Evolutionary conservation across 1,140 invertebrate genomes (phyloP).

Genomic region (Diprion similis): DNA sequence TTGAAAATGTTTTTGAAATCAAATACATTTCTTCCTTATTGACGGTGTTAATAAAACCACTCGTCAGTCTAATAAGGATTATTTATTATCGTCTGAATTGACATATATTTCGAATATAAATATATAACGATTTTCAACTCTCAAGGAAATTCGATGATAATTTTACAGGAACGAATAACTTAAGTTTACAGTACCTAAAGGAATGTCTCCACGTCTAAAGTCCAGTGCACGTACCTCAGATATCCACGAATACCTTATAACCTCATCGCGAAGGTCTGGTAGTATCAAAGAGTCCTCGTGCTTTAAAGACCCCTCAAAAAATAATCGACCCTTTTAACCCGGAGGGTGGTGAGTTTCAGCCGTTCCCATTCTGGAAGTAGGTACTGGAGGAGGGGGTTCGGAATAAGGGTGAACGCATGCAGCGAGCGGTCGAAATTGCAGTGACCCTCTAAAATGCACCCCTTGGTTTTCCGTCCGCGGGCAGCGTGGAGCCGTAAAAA

Average conservation of each 20-base stretch:
- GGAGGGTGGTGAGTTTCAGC: neutral
- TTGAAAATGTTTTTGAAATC: too few relatives aligned
- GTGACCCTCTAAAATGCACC: slow-evolving; percentile 7
- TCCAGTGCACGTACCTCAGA: neutral
- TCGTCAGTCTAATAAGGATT: too few relatives aligned
- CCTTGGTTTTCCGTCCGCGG: neutral
- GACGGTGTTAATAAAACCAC: too few relatives aligned
- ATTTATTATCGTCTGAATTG: too few relatives aligned
- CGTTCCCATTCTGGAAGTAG: neutral
- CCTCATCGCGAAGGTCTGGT: neutral
- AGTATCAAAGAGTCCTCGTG: neutral
- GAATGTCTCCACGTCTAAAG: too few relatives aligned
- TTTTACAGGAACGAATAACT: too few relatives aligned
- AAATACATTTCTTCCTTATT: too few relatives aligned
- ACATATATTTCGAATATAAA: too few relatives aligned
- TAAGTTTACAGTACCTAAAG: too few relatives aligned
- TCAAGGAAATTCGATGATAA: too few relatives aligned
- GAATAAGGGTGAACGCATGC: too few relatives aligned
- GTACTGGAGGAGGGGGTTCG: neutral
- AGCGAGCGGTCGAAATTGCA: neutral
- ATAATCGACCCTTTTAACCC: slow-evolving; percentile 7
- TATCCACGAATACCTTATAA: neutral
- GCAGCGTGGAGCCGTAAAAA: neutral
- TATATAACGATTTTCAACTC: too few relatives aligned
- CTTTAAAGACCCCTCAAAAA: neutral